These are phyloP conservation scores for Pandemis heparana DNA, from an alignment of 2,888 invertebrate species.

Conservation along the genomic window DNA sequence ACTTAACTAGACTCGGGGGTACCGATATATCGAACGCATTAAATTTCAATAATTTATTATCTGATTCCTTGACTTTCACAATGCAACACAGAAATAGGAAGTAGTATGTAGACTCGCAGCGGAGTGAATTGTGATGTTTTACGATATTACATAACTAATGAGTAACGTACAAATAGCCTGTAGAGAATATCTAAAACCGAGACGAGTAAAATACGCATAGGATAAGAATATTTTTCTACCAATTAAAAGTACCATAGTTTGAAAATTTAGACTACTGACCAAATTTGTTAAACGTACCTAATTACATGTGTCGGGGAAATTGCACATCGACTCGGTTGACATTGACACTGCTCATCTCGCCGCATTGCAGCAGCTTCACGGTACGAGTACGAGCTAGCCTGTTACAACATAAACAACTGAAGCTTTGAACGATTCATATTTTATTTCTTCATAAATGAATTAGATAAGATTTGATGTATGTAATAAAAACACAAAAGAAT, in stretches of 20 bases:
- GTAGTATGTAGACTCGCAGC: slow-evolving; percentile 64
- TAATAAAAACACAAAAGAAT: slow-evolving; percentile 38
- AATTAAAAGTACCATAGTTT: slow-evolving; percentile 69
- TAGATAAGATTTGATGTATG: slow-evolving; percentile 41
- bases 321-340: slow-evolving; percentile 55
- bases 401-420: slow-evolving; percentile 16
- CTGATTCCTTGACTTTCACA: slow-evolving; percentile 43
- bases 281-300: slow-evolving; percentile 62
- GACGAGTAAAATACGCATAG: slow-evolving; percentile 62
- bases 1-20: slow-evolving; percentile 63
- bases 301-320: slow-evolving; percentile 51
- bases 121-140: slow-evolving; percentile 73
- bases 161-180: slow-evolving; percentile 82
- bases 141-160: slow-evolving; percentile 69
- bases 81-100: slow-evolving; percentile 60
- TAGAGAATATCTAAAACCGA: slow-evolving; percentile 73
- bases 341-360: slow-evolving; percentile 56
- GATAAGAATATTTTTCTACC: slow-evolving; percentile 81
- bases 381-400: slow-evolving; percentile 47
- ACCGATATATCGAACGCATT: slow-evolving; percentile 36
- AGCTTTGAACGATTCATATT: slow-evolving; percentile 24
- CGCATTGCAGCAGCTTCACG: slow-evolving; percentile 71
- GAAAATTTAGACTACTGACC: slow-evolving; percentile 70
- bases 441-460: slow-evolving; percentile 31
- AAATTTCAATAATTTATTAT: slow-evolving; percentile 35